These are phyloP conservation scores for Simalia tracyae DNA, from an alignment of 2,797 vertebrate genomes.

Conservation along the genomic window DNA sequence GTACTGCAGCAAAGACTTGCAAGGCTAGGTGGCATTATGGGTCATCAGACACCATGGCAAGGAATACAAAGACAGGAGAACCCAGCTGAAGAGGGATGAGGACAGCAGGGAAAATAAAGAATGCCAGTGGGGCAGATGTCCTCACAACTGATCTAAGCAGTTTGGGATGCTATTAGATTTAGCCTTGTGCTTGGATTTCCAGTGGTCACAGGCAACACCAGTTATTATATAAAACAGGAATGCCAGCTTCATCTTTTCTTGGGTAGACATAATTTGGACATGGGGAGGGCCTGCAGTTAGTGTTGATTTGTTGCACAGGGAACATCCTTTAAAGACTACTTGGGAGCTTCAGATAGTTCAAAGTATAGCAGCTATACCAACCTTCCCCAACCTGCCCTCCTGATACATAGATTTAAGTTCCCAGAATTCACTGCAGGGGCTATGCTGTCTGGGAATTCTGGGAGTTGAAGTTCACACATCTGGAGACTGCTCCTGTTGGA, in stretches of 20 bases:
- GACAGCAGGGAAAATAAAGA: background rate
- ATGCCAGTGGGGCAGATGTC: background rate
- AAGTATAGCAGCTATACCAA: background rate
- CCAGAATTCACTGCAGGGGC: background rate
- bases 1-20: background rate
- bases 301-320: background rate
- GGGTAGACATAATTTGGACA: background rate
- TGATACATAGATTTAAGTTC: background rate
- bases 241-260: background rate
- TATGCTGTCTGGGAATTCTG: background rate
- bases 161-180: background rate
- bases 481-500: background rate
- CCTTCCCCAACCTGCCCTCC: background rate
- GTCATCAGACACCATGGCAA: background rate
- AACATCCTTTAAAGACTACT: background rate
- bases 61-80: background rate
- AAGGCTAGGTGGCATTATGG: background rate
- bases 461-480: background rate
- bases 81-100: background rate
- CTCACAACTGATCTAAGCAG: too few relatives aligned
- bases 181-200: background rate
- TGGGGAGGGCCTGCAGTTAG: background rate
- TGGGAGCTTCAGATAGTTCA: background rate
- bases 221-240: background rate
- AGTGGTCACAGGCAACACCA: background rate